Conservation (phyloP, 2,888 invertebrate species). For the Auanema freiburgensis region DNA sequence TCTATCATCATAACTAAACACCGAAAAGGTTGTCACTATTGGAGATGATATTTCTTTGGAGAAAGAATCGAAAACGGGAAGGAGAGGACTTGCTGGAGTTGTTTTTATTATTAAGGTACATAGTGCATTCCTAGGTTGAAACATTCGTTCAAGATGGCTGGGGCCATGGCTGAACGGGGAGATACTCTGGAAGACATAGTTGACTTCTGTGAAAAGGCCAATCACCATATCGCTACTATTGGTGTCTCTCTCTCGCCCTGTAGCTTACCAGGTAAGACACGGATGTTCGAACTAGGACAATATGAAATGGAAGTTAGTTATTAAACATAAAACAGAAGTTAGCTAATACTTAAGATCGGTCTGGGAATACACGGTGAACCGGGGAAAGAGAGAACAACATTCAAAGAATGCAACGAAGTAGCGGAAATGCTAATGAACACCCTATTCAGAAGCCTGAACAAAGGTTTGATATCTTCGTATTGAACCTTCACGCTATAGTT, state of each 20-base stretch:
- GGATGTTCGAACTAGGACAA: conserved; percentile 72
- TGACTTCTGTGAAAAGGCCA: conserved; percentile 52
- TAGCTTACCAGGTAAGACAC: conserved; percentile 73
- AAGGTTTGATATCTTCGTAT: not conserved
- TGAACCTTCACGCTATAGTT: not conserved
- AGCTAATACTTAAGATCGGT: conserved; percentile 20
- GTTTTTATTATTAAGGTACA: conserved; percentile 68
- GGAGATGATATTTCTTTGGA: conserved; percentile 75
- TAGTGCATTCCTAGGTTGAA: not conserved
- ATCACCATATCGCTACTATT: conserved; percentile 70
- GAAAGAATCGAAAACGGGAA: conserved; percentile 69
- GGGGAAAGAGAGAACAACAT: conserved; percentile 68
- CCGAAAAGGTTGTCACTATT: conserved; percentile 69
- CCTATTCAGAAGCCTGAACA: conserved; percentile 56
- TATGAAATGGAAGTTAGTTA: conserved; percentile 74
- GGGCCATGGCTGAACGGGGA: conserved; percentile 75
- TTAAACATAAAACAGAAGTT: not conserved
- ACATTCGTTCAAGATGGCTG: conserved; percentile 72
- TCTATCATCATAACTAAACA: not conserved
- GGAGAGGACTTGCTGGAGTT: conserved; percentile 72
- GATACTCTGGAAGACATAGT: conserved; percentile 71
- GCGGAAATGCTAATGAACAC: conserved; percentile 66
- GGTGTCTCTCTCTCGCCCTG: conserved; percentile 76
- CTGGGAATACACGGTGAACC: conserved; percentile 68
- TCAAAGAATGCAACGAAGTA: conserved; percentile 65